Percentiles rank a stretch among this genome's conserved stretches.
Conservation (phyloP, 2,113 vertebrate genomes). For the Forbesichthys papilliferus region DNA sequence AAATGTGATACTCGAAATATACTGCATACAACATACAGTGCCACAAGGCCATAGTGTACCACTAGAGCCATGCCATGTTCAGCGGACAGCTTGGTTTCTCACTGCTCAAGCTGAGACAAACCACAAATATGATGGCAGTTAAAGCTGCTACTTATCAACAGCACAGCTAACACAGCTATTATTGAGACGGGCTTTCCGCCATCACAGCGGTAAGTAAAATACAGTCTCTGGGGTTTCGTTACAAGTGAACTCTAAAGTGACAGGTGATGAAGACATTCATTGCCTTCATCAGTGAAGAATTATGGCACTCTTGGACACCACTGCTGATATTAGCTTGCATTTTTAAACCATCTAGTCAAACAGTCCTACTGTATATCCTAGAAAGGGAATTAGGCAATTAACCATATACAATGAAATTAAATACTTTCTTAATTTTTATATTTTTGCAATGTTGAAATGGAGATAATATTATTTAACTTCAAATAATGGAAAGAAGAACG, state of each 20-base stretch:
- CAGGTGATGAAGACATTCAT: constrained; percentile 12
- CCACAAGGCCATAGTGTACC: not conserved
- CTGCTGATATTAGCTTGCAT: constrained; percentile 34
- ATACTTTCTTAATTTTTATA: no score
- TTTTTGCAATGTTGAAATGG: no score
- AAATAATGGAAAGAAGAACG: no score
- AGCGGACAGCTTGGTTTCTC: constrained; percentile 38
- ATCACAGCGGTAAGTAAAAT: constrained; percentile 46
- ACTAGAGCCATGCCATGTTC: constrained; percentile 6
- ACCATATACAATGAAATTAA: no score
- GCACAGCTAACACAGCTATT: constrained; percentile 41
- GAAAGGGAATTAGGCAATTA: no score
- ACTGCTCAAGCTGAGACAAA: constrained; percentile 26
- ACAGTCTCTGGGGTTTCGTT: constrained; percentile 26
- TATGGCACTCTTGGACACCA: constrained; percentile 31
- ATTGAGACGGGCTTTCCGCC: constrained; percentile 29
- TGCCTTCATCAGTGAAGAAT: constrained; percentile 39
- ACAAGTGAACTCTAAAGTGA: constrained; percentile 45
- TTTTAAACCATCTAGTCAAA: not conserved
- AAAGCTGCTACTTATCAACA: constrained; percentile 43
- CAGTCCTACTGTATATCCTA: no score
- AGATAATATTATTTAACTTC: no score
- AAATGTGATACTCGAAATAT: constrained; percentile 2
- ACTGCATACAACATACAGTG: not conserved
- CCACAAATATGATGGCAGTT: constrained; percentile 41